Conservation (phyloP, 2,797 vertebrate species). For the Gymnothorax javanicus region DNA sequence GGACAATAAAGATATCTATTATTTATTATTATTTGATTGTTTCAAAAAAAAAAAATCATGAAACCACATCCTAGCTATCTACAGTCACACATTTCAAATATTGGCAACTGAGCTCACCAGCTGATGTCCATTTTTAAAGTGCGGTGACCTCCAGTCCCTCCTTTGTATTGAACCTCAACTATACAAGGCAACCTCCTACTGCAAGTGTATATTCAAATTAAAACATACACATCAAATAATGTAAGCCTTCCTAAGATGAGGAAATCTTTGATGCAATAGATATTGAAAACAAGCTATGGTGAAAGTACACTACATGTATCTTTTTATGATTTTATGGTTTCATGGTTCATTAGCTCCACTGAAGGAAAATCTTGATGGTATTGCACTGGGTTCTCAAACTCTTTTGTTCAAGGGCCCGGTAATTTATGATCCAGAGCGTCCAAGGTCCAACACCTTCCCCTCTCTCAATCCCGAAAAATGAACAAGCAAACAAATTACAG, state of each 20-base stretch:
- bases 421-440: no score
- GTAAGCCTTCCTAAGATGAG: neutral
- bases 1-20: no score
- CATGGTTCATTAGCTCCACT: no score
- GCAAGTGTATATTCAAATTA: neutral
- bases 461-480: no score
- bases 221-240: neutral
- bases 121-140: no score
- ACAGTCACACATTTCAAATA: neutral
- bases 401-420: no score
- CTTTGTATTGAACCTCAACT: neutral
- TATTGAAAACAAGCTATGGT: neutral
- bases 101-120: neutral
- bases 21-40: neutral
- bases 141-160: no score
- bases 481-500: no score
- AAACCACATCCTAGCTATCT: neutral
- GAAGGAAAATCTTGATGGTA: no score
- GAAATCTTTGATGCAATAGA: neutral
- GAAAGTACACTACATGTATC: neutral
- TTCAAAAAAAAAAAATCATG: neutral
- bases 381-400: no score
- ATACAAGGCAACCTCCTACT: neutral
- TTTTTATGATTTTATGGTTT: no score
- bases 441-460: no score